Conservation (phyloP, 2,797 vertebrate species). For the Poeciliopsis paucimaculata region DNA sequence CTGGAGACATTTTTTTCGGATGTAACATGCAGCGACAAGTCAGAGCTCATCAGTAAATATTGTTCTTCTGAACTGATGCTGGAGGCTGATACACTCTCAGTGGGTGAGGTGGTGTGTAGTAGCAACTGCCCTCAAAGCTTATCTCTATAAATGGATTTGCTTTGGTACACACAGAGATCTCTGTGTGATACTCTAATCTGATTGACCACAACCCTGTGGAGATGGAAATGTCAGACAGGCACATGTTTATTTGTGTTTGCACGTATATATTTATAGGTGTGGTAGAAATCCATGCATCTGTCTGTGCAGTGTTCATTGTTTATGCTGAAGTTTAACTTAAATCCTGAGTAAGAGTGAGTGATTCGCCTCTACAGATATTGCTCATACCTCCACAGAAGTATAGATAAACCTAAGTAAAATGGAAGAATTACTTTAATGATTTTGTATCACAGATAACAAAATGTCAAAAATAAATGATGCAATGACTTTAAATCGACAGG, state of each 20-base stretch:
- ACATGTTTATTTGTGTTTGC: constrained; percentile 14
- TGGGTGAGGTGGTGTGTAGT: constrained; percentile 12
- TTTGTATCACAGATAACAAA: not conserved
- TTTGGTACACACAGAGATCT: constrained; percentile 57
- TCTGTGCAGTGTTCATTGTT: constrained; percentile 27
- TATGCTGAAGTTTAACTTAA: constrained; percentile 20
- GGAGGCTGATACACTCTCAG: constrained; percentile 20
- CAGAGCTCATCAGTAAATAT: constrained; percentile 37
- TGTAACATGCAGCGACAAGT: constrained; percentile 30
- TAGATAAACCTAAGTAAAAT: not conserved
- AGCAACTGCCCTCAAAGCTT: constrained; percentile 48
- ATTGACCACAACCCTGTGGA: constrained; percentile 60
- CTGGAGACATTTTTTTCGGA: constrained; percentile 1
- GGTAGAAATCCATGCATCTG: constrained; percentile 12
- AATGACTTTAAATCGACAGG: not conserved
- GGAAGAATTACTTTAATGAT: not conserved
- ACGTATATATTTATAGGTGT: not conserved
- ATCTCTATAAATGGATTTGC: constrained; percentile 75
- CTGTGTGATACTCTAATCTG: constrained; percentile 68
- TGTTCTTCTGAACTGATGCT: constrained; percentile 35
- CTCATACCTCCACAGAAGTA: not conserved
- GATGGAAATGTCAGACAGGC: constrained; percentile 25
- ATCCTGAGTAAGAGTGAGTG: constrained; percentile 9
- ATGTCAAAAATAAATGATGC: not conserved
- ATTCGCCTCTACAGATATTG: constrained; percentile 13